phyloP scores from a whole-genome alignment of 2,113 vertebrate genomes.

The Alethe diademata region DNA sequence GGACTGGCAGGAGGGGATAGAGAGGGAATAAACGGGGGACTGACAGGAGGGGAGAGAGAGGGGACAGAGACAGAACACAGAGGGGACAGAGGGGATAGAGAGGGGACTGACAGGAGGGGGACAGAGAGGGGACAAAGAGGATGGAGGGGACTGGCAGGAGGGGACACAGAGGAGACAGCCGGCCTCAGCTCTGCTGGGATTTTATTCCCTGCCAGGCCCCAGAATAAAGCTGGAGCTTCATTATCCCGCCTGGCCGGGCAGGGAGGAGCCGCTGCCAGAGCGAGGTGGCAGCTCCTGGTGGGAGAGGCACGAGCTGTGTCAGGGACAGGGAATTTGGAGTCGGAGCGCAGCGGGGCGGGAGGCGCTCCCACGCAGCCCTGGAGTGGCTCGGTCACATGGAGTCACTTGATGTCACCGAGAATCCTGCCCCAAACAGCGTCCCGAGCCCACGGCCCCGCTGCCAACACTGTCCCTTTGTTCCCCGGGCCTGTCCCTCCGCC shows the following conservation, averaged over 20 bases:
- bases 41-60: neutral
- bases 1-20: neutral
- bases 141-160: neutral
- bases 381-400: neutral
- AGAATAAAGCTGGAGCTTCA: neutral
- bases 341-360: neutral
- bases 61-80: neutral
- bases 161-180: neutral
- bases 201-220: no score
- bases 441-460: slow-evolving; percentile 1
- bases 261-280: neutral
- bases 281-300: accelerated
- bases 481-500: neutral
- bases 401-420: slow-evolving; percentile 29
- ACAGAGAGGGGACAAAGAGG: neutral
- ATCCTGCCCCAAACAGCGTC: neutral
- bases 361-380: neutral
- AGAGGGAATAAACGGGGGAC: no score
- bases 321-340: accelerated
- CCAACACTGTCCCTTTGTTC: slow-evolving; percentile 43
- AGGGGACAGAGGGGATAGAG: neutral
- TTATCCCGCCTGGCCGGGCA: accelerated
- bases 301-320: accelerated
- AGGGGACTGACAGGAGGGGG: neutral
- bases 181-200: neutral